These are phyloP conservation scores for Coregonus sp. DNA, from an alignment of 2,797 vertebrate genomes.

Conservation along the genomic window DNA sequence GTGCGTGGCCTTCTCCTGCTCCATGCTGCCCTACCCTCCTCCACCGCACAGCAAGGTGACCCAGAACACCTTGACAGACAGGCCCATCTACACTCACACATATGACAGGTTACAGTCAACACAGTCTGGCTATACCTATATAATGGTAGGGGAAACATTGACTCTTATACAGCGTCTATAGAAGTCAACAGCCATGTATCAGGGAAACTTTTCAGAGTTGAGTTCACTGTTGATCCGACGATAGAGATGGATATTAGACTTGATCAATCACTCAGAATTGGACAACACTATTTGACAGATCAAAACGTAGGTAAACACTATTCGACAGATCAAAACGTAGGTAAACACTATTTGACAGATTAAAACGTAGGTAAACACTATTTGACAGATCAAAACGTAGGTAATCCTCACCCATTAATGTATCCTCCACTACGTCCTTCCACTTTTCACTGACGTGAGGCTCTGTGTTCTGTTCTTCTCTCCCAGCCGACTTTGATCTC, in stretches of 20 bases:
- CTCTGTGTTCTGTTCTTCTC: not conserved
- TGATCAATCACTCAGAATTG: no score
- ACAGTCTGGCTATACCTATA: not conserved
- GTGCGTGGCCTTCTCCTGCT: no score
- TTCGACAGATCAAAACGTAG: not conserved
- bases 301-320: not conserved
- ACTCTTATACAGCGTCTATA: no score
- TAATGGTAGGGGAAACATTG: no score
- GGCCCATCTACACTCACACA: constrained; percentile 9
- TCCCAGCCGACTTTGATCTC: constrained; percentile 87
- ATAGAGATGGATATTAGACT: no score
- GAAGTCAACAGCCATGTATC: no score
- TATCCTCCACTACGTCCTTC: not conserved
- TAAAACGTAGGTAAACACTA: not conserved
- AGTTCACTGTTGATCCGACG: no score
- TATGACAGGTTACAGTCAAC: not conserved
- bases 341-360: not conserved
- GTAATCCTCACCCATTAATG: not conserved
- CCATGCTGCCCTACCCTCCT: no score
- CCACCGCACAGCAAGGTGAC: no score
- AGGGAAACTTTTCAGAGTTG: no score
- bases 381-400: not conserved
- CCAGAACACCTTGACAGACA: no score
- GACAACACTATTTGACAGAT: no score
- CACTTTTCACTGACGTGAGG: not conserved